Evolutionary conservation across 2,797 vertebrate genomes (phyloP).

Genomic region (Falco peregrinus): DNA sequence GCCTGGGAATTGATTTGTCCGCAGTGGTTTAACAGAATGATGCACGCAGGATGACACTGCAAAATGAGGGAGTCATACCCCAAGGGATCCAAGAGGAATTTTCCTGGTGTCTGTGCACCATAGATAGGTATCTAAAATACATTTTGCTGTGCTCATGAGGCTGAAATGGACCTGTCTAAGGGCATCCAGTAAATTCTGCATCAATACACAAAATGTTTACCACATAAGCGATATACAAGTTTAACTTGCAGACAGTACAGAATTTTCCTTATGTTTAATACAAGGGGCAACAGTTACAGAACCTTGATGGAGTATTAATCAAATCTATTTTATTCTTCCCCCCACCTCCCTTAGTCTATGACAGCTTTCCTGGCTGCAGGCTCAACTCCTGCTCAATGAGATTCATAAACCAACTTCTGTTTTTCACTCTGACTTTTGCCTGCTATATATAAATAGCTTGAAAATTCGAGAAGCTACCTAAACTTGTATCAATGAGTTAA

Average conservation of each 20-base stretch:
- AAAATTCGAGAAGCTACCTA: neutral
- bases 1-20: neutral
- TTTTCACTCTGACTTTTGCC: neutral
- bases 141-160: neutral
- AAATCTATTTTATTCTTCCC: neutral
- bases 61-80: neutral
- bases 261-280: neutral
- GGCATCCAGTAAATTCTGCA: neutral
- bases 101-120: neutral
- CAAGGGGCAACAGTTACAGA: neutral
- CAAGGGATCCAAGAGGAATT: neutral
- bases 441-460: neutral
- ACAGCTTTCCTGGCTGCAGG: neutral
- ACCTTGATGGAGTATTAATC: neutral
- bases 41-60: slow-evolving; percentile 2
- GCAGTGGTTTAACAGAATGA: neutral
- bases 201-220: neutral
- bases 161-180: neutral
- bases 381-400: neutral
- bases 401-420: neutral
- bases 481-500: neutral
- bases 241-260: neutral
- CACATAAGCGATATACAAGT: neutral
- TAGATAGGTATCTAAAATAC: neutral
- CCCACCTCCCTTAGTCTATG: neutral